Evolutionary conservation across 2,888 invertebrate genomes (phyloP).

Genomic region (Alviniconcha strummeri): DNA sequence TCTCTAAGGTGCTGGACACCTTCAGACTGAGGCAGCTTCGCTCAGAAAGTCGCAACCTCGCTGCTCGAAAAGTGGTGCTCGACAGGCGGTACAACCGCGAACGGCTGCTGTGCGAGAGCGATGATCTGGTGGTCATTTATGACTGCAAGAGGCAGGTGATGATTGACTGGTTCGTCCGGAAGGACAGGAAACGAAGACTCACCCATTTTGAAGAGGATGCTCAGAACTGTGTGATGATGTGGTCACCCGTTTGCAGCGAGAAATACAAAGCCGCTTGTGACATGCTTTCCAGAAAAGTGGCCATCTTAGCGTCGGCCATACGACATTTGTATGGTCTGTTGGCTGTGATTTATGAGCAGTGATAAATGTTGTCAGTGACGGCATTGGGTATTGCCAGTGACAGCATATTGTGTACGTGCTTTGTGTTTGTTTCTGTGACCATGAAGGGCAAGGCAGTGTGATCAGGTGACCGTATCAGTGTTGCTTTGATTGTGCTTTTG

Average conservation of each 20-base stretch:
- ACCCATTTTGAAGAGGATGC: conserved; percentile 24
- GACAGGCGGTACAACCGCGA: conserved; percentile 15
- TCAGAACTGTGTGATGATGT: conserved; percentile 16
- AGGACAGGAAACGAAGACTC: neutral
- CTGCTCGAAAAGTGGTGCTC: conserved; percentile 10
- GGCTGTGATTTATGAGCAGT: too few species aligned
- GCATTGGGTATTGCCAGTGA: too few species aligned
- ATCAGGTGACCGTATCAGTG: too few species aligned
- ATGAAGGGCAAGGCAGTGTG: too few species aligned
- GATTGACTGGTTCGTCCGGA: conserved; percentile 15
- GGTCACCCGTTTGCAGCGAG: conserved; percentile 12
- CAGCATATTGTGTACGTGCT: too few species aligned
- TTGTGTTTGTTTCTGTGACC: too few species aligned
- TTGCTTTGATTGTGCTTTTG: too few species aligned
- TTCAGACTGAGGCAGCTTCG: conserved; percentile 4
- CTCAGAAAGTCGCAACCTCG: neutral
- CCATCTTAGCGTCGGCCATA: neutral
- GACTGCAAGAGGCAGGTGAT: conserved; percentile 14
- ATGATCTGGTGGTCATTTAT: conserved; percentile 9
- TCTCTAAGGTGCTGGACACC: neutral
- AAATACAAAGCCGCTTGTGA: neutral
- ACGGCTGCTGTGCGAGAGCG: conserved; percentile 7
- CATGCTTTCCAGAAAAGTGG: neutral
- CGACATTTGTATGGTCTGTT: conserved; percentile 10
- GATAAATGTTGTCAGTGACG: too few species aligned